These are phyloP conservation scores for Hesperophylax magnus DNA, from an alignment of 1,140 invertebrate species.

Conservation along the genomic window DNA sequence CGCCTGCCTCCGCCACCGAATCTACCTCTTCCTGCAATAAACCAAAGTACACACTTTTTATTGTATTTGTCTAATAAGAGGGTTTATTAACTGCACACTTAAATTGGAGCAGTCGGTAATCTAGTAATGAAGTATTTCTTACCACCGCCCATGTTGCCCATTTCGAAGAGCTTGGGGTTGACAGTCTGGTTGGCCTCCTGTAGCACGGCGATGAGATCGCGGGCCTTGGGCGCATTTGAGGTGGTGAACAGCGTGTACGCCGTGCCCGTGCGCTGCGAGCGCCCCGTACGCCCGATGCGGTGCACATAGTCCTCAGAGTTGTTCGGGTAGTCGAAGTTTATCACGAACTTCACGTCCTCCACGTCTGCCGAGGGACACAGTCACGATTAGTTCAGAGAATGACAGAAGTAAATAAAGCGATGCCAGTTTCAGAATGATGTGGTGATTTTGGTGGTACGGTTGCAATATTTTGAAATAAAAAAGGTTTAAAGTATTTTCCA, in stretches of 20 bases:
- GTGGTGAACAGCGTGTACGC: conserved; percentile 92
- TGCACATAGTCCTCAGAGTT: conserved; percentile 94
- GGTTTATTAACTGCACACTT: no score
- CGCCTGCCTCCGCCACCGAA: conserved; percentile 43
- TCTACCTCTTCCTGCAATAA: conserved; percentile 45
- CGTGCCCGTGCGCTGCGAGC: conserved; percentile 86
- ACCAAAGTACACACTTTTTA: not conserved
- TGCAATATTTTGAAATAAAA: no score
- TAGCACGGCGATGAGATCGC: conserved; percentile 92
- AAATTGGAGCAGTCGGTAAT: no score
- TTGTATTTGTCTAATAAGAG: no score
- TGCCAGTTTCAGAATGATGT: no score
- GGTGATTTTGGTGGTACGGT: no score
- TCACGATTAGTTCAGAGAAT: conserved; percentile 15
- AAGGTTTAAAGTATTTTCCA: no score
- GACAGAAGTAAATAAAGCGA: not conserved
- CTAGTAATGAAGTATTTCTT: conserved; percentile 42
- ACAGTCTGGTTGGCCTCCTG: conserved; percentile 89
- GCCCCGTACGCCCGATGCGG: conserved; percentile 90
- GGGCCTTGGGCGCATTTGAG: conserved; percentile 85
- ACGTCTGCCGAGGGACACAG: conserved; percentile 76
- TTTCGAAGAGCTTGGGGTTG: conserved; percentile 72
- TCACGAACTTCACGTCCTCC: conserved; percentile 93
- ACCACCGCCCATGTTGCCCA: conserved; percentile 70
- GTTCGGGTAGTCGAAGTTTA: conserved; percentile 94